Evolutionary conservation across 2,888 invertebrate species (phyloP).

Genomic region (Neoaliturus tenellus): DNA sequence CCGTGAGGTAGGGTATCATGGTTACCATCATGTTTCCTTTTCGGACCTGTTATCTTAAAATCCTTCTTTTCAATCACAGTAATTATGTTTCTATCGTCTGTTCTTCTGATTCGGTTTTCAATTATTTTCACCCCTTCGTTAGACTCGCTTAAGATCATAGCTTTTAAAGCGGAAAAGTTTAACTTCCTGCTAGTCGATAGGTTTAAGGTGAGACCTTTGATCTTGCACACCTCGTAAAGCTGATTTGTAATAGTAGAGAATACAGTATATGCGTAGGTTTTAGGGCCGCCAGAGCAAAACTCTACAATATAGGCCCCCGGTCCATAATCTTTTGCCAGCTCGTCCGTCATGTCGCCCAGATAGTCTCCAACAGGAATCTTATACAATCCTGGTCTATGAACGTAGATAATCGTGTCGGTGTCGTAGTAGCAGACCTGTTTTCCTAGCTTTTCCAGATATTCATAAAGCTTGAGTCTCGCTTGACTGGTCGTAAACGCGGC

Average conservation of each 20-base stretch:
- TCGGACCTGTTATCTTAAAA: constrained; percentile 42
- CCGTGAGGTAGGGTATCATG: constrained; percentile 43
- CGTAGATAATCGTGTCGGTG: constrained; percentile 50
- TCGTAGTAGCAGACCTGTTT: constrained; percentile 42
- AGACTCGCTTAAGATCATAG: neutral
- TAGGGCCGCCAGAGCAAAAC: constrained; percentile 55
- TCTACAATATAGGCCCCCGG: constrained; percentile 44
- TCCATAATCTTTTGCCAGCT: constrained; percentile 50
- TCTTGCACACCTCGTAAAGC: neutral
- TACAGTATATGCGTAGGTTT: constrained; percentile 54
- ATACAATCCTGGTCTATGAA: constrained; percentile 1
- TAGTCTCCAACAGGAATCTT: constrained; percentile 56
- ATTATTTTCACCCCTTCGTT: neutral
- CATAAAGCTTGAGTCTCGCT: constrained; percentile 49
- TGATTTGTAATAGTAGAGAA: neutral
- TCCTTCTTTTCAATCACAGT: constrained; percentile 44
- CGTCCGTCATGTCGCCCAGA: constrained; percentile 51
- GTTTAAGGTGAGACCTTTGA: constrained; percentile 48
- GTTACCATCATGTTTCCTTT: constrained; percentile 17
- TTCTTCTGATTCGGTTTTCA: constrained; percentile 28
- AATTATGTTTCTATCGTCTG: constrained; percentile 40
- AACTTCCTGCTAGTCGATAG: neutral
- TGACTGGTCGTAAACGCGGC: constrained; percentile 49
- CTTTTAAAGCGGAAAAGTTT: constrained; percentile 30
- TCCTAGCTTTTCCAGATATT: constrained; percentile 28